A percentile compares a stretch with the other conserved stretches of the same genome.
These are phyloP conservation scores for Graptemys geographica DNA, from an alignment of 2,797 vertebrate species.

Conservation along the genomic window DNA sequence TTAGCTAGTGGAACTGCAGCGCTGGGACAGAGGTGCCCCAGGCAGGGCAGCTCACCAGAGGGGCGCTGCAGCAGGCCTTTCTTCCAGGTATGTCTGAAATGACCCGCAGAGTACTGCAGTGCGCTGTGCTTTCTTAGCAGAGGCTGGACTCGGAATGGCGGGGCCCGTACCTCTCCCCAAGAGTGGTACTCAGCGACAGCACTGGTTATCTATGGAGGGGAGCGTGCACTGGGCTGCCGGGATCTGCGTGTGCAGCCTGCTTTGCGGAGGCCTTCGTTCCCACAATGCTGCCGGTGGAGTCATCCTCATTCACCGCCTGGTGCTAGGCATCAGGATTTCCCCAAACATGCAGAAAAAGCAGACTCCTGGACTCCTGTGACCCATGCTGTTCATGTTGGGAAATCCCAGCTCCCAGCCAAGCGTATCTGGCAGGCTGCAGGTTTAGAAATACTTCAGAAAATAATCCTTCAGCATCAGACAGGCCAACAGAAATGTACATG, in stretches of 20 bases:
- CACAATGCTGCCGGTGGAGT: neutral
- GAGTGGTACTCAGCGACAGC: neutral
- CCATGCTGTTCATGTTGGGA: neutral
- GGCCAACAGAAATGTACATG: constrained; percentile 33
- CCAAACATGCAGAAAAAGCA: neutral
- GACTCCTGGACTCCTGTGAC: neutral
- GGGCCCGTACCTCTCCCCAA: rapidly evolving
- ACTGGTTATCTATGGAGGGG: rapidly evolving
- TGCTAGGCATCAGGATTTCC: neutral
- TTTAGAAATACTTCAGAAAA: constrained; percentile 57
- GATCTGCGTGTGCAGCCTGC: rapidly evolving
- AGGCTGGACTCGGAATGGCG: neutral
- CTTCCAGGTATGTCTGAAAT: too few relatives aligned
- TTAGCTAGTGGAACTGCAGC: too few relatives aligned
- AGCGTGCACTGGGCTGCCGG: neutral
- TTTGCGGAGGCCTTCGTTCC: neutral
- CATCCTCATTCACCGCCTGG: neutral
- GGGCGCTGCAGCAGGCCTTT: too few relatives aligned
- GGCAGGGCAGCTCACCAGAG: too few relatives aligned
- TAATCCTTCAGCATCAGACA: constrained; percentile 4
- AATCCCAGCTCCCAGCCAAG: constrained; percentile 40
- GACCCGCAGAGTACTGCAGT: too few relatives aligned
- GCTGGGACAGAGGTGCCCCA: too few relatives aligned
- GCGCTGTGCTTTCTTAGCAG: too few relatives aligned
- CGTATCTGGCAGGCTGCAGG: constrained; percentile 29